These are phyloP conservation scores for Brachionus angularis DNA, from an alignment of 1,140 invertebrate genomes.

Conservation along the genomic window DNA sequence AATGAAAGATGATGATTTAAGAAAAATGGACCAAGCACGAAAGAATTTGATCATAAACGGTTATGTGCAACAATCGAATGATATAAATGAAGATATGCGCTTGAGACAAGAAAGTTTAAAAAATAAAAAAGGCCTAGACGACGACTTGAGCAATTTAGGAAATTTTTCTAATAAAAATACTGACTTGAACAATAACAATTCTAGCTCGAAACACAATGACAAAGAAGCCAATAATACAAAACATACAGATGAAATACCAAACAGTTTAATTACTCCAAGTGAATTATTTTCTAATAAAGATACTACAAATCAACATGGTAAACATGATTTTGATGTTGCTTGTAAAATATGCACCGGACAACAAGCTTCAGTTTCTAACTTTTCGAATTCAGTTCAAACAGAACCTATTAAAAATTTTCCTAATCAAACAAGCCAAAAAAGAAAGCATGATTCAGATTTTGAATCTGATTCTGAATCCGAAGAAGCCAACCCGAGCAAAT, in stretches of 20 bases:
- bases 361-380: background rate
- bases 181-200: slow-evolving; percentile 29
- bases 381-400: background rate
- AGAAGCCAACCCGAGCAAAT: background rate
- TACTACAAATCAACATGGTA: background rate
- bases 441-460: slow-evolving; percentile 28
- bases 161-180: background rate
- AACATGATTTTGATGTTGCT: background rate
- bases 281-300: background rate
- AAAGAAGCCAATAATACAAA: background rate
- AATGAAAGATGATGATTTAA: slow-evolving; percentile 21
- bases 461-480: background rate
- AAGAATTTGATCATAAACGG: background rate
- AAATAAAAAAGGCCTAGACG: background rate
- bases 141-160: slow-evolving; percentile 1
- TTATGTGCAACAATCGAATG: background rate
- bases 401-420: background rate
- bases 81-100: slow-evolving; percentile 6
- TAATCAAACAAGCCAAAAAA: no score
- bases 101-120: background rate
- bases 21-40: background rate
- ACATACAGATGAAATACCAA: background rate
- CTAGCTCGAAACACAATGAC: no score
- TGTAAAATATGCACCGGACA: background rate
- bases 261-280: background rate